phyloP scores from a whole-genome alignment of 2,888 invertebrate species.

The Platerodrilus igneus region DNA sequence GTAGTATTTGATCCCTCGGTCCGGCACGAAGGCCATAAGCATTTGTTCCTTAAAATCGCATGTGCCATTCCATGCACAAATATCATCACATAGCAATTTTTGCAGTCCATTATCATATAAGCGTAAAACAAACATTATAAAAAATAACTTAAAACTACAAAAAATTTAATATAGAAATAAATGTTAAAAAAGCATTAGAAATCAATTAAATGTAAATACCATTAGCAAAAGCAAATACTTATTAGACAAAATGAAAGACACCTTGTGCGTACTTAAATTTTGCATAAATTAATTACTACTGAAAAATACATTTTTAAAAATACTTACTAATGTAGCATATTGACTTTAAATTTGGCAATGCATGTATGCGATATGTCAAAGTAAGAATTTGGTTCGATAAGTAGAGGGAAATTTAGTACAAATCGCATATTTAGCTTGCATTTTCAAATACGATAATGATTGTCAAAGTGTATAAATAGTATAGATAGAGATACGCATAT shows the following conservation, averaged over 20 bases:
- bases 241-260: no score
- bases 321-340: slow-evolving; percentile 51
- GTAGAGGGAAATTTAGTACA: slow-evolving; percentile 20
- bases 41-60: slow-evolving; percentile 37
- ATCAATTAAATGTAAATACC: no score
- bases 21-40: slow-evolving; percentile 47
- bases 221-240: no score
- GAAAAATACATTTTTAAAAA: slow-evolving; percentile 51
- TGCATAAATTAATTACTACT: slow-evolving; percentile 33
- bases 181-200: no score
- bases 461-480: slow-evolving; percentile 46
- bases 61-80: slow-evolving; percentile 47
- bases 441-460: slow-evolving; percentile 41
- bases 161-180: no score
- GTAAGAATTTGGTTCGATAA: slow-evolving; percentile 31
- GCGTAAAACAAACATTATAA: no score
- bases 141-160: no score
- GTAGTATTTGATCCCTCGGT: slow-evolving; percentile 51
- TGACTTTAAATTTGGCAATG: slow-evolving; percentile 65
- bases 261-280: slow-evolving; percentile 41
- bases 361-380: slow-evolving; percentile 44
- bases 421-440: slow-evolving; percentile 27
- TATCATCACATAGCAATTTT: slow-evolving; percentile 39
- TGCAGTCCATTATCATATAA: no score
- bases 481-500: slow-evolving; percentile 39